A percentile compares a stretch with the other conserved stretches of the same genome.
phyloP scores from a whole-genome alignment of 2,113 vertebrate genomes.

The Malurus alboscapulatus region DNA sequence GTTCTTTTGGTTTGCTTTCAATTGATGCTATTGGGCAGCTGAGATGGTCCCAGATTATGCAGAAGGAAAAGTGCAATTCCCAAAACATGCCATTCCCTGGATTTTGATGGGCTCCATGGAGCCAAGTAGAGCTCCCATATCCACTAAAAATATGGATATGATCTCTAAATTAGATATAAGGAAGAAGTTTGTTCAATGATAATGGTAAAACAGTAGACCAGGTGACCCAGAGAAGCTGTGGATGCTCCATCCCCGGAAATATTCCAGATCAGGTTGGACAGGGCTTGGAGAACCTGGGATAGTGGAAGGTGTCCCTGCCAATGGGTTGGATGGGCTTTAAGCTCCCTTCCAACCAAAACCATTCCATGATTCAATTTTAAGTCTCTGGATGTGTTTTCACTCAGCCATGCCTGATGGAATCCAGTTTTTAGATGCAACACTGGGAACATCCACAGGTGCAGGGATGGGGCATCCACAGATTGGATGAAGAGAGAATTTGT shows the following conservation, averaged over 20 bases:
- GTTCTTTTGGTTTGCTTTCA: background rate
- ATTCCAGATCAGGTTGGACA: background rate
- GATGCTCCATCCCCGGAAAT: background rate
- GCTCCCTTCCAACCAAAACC: background rate
- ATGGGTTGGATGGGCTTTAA: background rate
- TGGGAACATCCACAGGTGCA: accelerated
- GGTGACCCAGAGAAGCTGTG: background rate
- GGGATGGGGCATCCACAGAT: background rate
- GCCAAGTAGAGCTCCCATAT: background rate
- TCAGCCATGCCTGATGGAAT: background rate
- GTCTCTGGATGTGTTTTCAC: background rate
- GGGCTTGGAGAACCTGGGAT: background rate
- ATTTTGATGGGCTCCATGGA: too few species aligned
- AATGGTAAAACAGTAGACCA: background rate
- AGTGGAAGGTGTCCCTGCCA: background rate
- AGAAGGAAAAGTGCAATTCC: background rate
- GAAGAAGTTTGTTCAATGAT: accelerated
- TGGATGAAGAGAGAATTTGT: background rate
- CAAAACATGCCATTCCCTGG: background rate
- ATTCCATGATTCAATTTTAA: background rate
- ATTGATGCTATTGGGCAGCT: accelerated
- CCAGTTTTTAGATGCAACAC: background rate
- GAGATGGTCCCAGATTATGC: accelerated
- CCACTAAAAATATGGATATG: background rate
- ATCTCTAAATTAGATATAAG: background rate